Conservation (phyloP, 2,797 vertebrate genomes). For the Potorous gilbertii region DNA sequence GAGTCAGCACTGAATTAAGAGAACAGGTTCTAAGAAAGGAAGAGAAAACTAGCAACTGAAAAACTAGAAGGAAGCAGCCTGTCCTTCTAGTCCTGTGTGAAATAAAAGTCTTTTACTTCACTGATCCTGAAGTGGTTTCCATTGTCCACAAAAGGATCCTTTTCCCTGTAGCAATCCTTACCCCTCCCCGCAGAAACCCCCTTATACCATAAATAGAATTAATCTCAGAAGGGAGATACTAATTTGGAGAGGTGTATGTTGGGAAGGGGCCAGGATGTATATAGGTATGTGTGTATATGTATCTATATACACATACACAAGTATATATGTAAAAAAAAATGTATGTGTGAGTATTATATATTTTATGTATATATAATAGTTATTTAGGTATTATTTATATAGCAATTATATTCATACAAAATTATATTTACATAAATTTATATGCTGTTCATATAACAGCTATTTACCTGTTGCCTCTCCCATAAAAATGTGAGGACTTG, state of each 20-base stretch:
- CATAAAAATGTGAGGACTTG: not conserved
- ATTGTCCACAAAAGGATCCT: not conserved
- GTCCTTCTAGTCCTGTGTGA: no score
- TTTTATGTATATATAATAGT: not conserved
- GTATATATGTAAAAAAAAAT: not conserved
- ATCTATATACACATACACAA: no score
- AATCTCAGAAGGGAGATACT: not conserved
- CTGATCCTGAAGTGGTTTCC: not conserved
- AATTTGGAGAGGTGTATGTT: not conserved
- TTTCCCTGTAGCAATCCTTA: not conserved
- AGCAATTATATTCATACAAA: not conserved
- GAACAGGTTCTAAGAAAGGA: not conserved
- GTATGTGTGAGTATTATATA: not conserved
- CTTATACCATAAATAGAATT: not conserved
- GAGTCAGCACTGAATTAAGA: not conserved
- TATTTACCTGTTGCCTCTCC: not conserved
- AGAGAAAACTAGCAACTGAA: not conserved
- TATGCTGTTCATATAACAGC: not conserved
- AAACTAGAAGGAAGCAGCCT: not conserved
- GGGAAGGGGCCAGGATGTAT: not conserved
- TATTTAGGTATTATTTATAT: not conserved
- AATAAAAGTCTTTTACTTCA: not conserved
- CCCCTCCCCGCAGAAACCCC: not conserved
- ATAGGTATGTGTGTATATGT: not conserved
- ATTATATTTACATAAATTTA: not conserved